Evolutionary conservation across 2,888 invertebrate species (phyloP), one percentile per base, ranked within the genome.

Genomic region (Margaritifera margaritifera): DNA sequence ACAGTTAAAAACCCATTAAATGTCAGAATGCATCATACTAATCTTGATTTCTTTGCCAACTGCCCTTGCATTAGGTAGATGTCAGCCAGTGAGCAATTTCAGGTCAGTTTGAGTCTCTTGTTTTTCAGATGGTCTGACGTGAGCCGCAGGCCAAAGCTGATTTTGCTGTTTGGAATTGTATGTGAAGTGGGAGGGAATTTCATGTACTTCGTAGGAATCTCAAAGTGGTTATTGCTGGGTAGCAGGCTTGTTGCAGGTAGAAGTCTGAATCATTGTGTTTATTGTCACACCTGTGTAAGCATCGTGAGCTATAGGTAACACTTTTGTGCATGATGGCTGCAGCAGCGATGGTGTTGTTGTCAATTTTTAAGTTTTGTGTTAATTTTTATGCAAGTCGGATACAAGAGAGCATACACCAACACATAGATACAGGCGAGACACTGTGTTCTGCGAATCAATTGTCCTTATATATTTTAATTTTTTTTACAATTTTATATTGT

Each of bases 141-240:
- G 67, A 83, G 80, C 20, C 77, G 88, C 25, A 86, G 87, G 53
- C 87, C 90, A 15, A 88, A 88, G 55, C 66, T 82, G 19, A 82
- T 90, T 25, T 67, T 90, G n/a, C 67, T 90, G 6, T 80, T 90
- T 63, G 86, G 89, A 22, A 85, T 85, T 60, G 19, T 87, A 27
- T 87, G 84, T 68, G 85, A 88, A 75, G 78, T 88, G 11, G 79
- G 80, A 50, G 91, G 91, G 11, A 90, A 88, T 72, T 67, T 89
- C 62, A 87, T 90, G 85, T 91, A 91, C 78, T 89, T 90, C 61
- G 67, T 90, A 64, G 91, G 90, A 11, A 74, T 87, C n/a, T 87
- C 86, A 52, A 85, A 87, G 27, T 89, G 89, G 88, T 88, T 90
- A 58, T 76, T 91, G 27, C 74, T 90, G 4, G 81, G 81, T 20